Conservation (phyloP, 2,888 invertebrate genomes). For the Synergus laeviventris region DNA sequence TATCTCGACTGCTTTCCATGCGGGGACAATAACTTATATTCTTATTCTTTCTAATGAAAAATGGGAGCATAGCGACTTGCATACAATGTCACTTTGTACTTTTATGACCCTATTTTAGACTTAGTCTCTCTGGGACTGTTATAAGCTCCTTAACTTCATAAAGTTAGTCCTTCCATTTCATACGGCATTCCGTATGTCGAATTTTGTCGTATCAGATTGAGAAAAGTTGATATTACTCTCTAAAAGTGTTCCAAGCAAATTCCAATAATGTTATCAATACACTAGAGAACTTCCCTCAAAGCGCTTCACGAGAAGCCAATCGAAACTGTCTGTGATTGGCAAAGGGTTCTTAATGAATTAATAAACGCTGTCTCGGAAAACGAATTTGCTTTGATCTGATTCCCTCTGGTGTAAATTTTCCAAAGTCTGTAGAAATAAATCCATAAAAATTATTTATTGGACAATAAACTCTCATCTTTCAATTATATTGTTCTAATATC, state of each 20-base stretch:
- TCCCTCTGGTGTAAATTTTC: slow-evolving; percentile 8
- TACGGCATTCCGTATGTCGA: not conserved
- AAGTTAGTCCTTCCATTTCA: slow-evolving; percentile 25
- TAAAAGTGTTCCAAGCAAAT: not conserved
- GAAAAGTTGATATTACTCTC: not conserved
- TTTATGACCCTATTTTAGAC: slow-evolving; percentile 20
- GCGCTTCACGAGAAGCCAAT: not conserved
- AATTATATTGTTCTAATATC: not conserved
- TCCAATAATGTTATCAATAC: slow-evolving; percentile 1
- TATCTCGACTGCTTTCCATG: not conserved
- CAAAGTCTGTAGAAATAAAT: slow-evolving; percentile 17
- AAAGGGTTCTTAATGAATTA: slow-evolving; percentile 18
- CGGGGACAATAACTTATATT: not conserved
- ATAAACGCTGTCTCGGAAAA: slow-evolving; percentile 10
- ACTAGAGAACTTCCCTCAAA: not conserved
- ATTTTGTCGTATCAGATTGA: not conserved
- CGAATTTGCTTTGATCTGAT: slow-evolving; percentile 19
- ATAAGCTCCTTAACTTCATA: slow-evolving; percentile 30
- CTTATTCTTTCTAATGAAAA: slow-evolving; percentile 12
- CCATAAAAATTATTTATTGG: not conserved
- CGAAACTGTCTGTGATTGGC: not conserved
- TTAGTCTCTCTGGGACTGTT: slow-evolving; percentile 14
- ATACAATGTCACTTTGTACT: slow-evolving; percentile 25
- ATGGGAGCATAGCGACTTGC: slow-evolving; percentile 1
- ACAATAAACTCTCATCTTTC: not conserved